These are phyloP conservation scores for Chaenodraco wilsoni DNA, from an alignment of 2,797 vertebrate species.

Conservation along the genomic window DNA sequence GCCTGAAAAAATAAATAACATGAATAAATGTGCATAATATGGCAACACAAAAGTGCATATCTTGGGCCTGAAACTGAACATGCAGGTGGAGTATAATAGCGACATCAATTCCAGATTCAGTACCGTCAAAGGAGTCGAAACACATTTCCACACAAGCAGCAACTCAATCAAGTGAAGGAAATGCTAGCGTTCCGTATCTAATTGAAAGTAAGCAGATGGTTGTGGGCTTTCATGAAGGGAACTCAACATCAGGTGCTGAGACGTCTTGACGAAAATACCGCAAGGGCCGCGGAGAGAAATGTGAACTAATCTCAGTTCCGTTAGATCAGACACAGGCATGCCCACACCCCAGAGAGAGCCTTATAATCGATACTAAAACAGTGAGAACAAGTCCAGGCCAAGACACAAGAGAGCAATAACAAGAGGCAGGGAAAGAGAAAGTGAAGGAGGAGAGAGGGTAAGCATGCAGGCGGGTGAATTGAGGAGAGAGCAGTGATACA, in stretches of 20 bases:
- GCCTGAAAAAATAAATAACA: background rate
- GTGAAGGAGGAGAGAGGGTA: background rate
- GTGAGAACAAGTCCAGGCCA: slow-evolving; percentile 69
- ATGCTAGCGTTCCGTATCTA: slow-evolving; percentile 51
- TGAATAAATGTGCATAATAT: slow-evolving; percentile 17
- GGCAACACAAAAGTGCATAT: background rate
- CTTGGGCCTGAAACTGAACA: background rate
- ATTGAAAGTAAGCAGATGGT: slow-evolving; percentile 68
- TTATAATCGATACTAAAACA: slow-evolving; percentile 72
- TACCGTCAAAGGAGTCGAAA: slow-evolving; percentile 18
- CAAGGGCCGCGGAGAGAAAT: slow-evolving; percentile 54
- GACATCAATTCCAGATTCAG: slow-evolving; percentile 1
- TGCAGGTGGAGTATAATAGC: slow-evolving; percentile 15
- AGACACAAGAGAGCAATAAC: slow-evolving; percentile 66
- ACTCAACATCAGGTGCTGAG: slow-evolving; percentile 61
- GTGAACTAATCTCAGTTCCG: slow-evolving; percentile 73
- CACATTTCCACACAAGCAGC: slow-evolving; percentile 11
- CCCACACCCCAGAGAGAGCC: slow-evolving; percentile 54
- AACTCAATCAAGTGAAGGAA: slow-evolving; percentile 53
- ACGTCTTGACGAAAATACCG: slow-evolving; percentile 49
- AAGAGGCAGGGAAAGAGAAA: slow-evolving; percentile 41
- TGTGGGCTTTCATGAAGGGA: slow-evolving; percentile 52
- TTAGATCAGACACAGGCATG: slow-evolving; percentile 69
- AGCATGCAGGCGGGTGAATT: slow-evolving; percentile 9
- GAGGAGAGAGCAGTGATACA: slow-evolving; percentile 7